These are phyloP conservation scores for Hartigia nigra DNA, from an alignment of 2,888 invertebrate species.

Conservation along the genomic window DNA sequence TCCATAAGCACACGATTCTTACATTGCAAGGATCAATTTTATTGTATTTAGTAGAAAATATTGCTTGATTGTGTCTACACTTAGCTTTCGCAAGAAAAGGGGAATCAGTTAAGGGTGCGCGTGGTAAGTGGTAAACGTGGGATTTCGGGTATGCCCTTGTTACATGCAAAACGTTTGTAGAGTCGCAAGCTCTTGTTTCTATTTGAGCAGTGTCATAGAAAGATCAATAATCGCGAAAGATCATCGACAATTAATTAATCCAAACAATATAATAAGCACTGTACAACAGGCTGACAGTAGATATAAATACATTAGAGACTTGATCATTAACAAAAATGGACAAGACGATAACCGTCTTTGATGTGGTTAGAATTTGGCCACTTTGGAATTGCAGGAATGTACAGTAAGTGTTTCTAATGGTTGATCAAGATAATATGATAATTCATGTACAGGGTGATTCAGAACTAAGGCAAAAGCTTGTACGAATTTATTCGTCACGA, in stretches of 20 bases:
- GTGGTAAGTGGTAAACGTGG: background rate
- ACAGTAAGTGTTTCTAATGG: background rate
- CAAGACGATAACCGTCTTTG: background rate
- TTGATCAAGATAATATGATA: background rate
- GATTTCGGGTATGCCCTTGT: background rate
- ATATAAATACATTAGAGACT: background rate
- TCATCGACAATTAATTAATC: background rate
- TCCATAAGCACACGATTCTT: too few species aligned
- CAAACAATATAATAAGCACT: background rate
- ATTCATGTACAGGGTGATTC: too few species aligned
- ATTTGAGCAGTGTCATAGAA: background rate
- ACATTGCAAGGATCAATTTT: background rate
- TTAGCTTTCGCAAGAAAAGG: background rate
- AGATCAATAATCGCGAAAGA: background rate
- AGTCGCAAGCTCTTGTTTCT: background rate
- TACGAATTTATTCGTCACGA: too few species aligned
- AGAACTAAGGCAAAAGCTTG: too few species aligned
- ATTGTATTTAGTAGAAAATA: background rate
- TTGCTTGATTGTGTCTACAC: background rate
- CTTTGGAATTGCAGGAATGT: background rate
- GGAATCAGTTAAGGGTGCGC: background rate
- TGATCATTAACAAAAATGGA: background rate
- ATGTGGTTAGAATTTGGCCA: background rate
- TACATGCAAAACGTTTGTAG: background rate
- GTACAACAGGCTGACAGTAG: background rate